phyloP scores from a whole-genome alignment of 2,888 invertebrate genomes.

The Malachius bipustulatus region DNA sequence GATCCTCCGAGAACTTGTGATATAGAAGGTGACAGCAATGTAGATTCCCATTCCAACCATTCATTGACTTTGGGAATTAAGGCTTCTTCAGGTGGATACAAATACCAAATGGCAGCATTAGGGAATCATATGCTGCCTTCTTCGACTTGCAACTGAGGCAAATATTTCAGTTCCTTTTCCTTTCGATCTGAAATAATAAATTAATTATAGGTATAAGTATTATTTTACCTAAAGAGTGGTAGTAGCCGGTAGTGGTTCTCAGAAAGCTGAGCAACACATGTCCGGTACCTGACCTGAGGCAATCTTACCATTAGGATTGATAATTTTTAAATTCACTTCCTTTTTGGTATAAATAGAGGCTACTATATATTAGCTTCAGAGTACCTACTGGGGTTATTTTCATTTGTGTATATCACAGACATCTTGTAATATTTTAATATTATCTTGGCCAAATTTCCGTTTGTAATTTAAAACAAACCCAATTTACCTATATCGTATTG shows the following conservation, averaged over 20 bases:
- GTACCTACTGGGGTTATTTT: constrained; percentile 66
- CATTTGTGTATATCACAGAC: constrained; percentile 64
- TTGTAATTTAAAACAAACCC: too few relatives aligned
- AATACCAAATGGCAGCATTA: constrained; percentile 56
- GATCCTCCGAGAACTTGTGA: constrained; percentile 39
- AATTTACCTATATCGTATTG: too few relatives aligned
- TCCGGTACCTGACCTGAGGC: not conserved
- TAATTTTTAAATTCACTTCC: constrained; percentile 44
- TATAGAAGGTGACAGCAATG: constrained; percentile 43
- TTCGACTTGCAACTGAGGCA: too few relatives aligned
- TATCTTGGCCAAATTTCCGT: too few relatives aligned
- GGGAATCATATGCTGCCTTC: too few relatives aligned
- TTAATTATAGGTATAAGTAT: too few relatives aligned
- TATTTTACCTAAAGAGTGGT: too few relatives aligned
- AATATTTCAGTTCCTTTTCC: too few relatives aligned
- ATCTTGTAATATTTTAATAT: too few relatives aligned
- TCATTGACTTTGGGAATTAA: constrained; percentile 37
- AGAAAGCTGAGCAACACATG: too few relatives aligned
- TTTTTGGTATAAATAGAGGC: constrained; percentile 54
- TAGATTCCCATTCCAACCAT: constrained; percentile 56
- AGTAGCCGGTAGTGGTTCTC: too few relatives aligned
- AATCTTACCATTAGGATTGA: constrained; percentile 35
- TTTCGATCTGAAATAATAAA: too few relatives aligned
- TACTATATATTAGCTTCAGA: constrained; percentile 59
- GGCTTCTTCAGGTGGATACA: constrained; percentile 47